Evolutionary conservation across 2,797 vertebrate species (phyloP).

Genomic region (Semaprochilodus insignis): DNA sequence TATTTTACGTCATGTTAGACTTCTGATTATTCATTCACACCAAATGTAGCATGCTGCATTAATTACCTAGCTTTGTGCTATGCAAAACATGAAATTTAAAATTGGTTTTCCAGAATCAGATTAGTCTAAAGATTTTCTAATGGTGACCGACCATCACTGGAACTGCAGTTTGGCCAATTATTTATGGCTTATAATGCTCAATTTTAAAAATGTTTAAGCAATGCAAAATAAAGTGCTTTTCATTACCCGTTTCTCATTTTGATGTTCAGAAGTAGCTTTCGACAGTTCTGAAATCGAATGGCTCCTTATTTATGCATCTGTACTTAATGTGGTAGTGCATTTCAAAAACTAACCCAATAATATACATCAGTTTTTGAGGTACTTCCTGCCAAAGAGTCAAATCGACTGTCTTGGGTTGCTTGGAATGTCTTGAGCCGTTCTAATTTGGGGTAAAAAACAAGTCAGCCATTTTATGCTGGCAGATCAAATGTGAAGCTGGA

Average conservation of each 20-base stretch:
- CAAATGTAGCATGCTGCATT: not conserved
- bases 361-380: not conserved
- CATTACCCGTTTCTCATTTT: not conserved
- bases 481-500: no score
- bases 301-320: not conserved
- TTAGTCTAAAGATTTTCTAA: not conserved
- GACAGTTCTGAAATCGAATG: no score
- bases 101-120: not conserved
- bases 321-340: not conserved
- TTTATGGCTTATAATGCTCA: not conserved
- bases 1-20: not conserved
- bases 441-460: not conserved
- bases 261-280: no score
- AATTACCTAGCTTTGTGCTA: not conserved
- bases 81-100: not conserved
- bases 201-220: not conserved
- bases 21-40: constrained; percentile 12
- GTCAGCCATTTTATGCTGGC: no score
- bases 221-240: not conserved
- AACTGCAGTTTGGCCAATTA: not conserved
- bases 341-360: not conserved
- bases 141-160: not conserved
- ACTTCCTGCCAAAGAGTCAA: not conserved
- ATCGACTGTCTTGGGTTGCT: not conserved
- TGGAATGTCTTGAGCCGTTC: not conserved